Evolutionary conservation across 2,888 invertebrate genomes (phyloP).

Genomic region (Rhingia rostrata): DNA sequence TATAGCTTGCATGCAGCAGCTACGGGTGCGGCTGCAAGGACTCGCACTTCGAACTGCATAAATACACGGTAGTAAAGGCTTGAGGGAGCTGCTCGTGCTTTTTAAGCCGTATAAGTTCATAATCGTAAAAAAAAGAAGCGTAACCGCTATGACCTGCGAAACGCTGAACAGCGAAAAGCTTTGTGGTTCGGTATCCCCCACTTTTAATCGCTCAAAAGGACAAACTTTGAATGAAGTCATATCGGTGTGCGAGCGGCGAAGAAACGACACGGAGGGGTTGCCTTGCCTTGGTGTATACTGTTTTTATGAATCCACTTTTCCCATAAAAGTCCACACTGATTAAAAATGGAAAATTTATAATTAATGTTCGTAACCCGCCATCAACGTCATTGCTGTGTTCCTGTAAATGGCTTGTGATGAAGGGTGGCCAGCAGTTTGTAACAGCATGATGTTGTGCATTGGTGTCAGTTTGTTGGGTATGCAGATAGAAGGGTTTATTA

Average conservation of each 20-base stretch:
- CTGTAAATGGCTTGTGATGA: conserved; percentile 11
- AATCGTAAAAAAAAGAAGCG: conserved; percentile 54
- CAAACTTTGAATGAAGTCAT: conserved; percentile 65
- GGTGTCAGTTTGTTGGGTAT: too few relatives aligned
- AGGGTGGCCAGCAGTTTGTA: neutral
- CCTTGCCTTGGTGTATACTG: too few relatives aligned
- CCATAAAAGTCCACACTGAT: conserved; percentile 65
- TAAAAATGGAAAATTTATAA: conserved; percentile 69
- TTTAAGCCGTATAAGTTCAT: conserved; percentile 55
- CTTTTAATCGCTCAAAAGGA: conserved; percentile 51
- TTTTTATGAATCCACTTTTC: conserved; percentile 55
- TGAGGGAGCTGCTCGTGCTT: conserved; percentile 9
- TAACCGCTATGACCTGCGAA: conserved; percentile 41
- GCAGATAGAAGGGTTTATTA: too few relatives aligned
- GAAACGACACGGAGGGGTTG: neutral
- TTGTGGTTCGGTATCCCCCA: conserved; percentile 1
- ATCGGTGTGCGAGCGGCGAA: conserved; percentile 1
- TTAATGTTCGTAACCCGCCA: conserved; percentile 50
- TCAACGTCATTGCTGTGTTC: neutral
- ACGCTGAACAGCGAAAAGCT: conserved; percentile 36
- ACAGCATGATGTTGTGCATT: too few relatives aligned
- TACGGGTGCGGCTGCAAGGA: neutral
- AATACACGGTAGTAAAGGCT: neutral
- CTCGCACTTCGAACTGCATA: conserved; percentile 22
- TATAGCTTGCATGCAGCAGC: conserved; percentile 46